Conservation (phyloP, 1,140 invertebrate genomes). For the Metopolophium dirhodum region DNA sequence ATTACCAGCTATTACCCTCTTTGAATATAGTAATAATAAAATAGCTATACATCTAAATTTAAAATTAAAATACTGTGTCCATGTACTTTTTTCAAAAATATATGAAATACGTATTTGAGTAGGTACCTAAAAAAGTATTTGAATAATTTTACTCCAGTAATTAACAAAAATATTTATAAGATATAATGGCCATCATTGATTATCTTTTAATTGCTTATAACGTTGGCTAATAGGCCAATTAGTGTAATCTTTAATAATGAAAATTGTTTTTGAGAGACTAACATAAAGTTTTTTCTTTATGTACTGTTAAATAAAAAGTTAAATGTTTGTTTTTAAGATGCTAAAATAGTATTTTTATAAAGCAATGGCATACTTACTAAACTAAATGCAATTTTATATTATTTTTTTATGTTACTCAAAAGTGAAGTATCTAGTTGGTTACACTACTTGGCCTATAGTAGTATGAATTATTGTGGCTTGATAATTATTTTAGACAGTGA, state of each 20-base stretch:
- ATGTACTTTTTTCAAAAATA: too few species aligned
- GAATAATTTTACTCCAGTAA: too few species aligned
- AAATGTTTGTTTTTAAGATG: slow-evolving; percentile 3
- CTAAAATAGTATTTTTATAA: slow-evolving; percentile 15
- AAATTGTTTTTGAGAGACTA: not conserved
- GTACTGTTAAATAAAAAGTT: not conserved
- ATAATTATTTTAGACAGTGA: not conserved
- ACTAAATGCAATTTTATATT: not conserved
- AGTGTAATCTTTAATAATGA: not conserved
- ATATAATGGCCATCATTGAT: too few species aligned
- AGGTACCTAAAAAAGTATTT: too few species aligned
- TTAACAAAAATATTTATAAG: too few species aligned
- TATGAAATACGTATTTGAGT: too few species aligned
- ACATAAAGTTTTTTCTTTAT: not conserved
- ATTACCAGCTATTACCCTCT: too few species aligned
- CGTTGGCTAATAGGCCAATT: too few species aligned
- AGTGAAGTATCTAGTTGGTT: not conserved
- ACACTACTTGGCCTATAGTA: not conserved
- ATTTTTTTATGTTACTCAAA: not conserved
- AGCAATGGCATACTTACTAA: not conserved
- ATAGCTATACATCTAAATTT: too few species aligned
- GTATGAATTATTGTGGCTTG: not conserved
- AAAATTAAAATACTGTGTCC: too few species aligned
- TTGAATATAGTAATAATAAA: too few species aligned
- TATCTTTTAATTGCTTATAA: too few species aligned